Evolutionary conservation across 2,113 vertebrate genomes (phyloP).

Genomic region (Ascaphus truei): DNA sequence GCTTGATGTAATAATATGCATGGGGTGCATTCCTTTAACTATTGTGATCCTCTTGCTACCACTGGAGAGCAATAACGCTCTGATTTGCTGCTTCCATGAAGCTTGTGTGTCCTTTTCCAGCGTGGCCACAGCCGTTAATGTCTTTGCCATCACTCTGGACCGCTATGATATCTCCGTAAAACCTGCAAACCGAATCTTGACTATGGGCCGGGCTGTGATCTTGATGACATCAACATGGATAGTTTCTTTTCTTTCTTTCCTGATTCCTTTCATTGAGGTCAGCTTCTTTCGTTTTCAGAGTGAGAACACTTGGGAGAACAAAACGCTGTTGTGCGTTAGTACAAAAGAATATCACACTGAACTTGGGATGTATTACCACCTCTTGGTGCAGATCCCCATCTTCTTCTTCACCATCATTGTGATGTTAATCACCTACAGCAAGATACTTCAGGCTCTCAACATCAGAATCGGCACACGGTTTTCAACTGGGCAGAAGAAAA

Average conservation of each 20-base stretch:
- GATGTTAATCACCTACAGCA: constrained; percentile 95
- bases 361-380: constrained; percentile 92
- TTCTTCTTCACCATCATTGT: constrained; percentile 94
- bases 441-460: constrained; percentile 96
- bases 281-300: constrained; percentile 83
- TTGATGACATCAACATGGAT: constrained; percentile 91
- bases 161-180: constrained; percentile 97
- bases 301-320: constrained; percentile 77
- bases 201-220: constrained; percentile 88
- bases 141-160: constrained; percentile 94
- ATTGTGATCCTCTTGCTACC: constrained; percentile 91
- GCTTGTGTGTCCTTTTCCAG: constrained; percentile 97
- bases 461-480: constrained; percentile 96
- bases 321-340: constrained; percentile 77
- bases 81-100: constrained; percentile 97
- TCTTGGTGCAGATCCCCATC: constrained; percentile 95
- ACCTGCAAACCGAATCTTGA: constrained; percentile 93
- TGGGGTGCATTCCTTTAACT: constrained; percentile 95
- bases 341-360: constrained; percentile 86
- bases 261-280: constrained; percentile 95
- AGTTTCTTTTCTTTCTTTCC: constrained; percentile 88
- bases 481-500: constrained; percentile 86
- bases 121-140: constrained; percentile 93
- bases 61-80: constrained; percentile 83
- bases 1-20: constrained; percentile 91